Evolutionary conservation across 2,797 vertebrate species (phyloP).

Genomic region (Acanthopagrus latus): DNA sequence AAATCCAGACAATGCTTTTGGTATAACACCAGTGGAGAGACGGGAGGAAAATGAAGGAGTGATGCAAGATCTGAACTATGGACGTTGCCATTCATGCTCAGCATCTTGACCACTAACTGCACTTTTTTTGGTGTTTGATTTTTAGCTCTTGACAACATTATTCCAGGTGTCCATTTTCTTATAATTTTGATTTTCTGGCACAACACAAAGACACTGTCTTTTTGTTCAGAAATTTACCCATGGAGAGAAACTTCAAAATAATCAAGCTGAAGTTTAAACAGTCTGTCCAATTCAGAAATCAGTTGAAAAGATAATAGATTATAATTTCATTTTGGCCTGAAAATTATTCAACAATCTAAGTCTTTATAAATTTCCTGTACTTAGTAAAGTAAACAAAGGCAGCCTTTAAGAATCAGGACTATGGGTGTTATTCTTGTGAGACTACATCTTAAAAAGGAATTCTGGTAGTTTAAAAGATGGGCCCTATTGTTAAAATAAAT

Average conservation of each 20-base stretch:
- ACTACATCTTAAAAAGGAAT: neutral
- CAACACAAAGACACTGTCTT: neutral
- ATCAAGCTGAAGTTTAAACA: neutral
- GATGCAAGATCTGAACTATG: neutral
- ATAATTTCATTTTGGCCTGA: neutral
- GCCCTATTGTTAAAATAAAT: no score
- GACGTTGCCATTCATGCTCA: neutral
- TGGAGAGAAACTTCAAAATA: neutral
- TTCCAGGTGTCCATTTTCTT: neutral
- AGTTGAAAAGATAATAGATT: neutral
- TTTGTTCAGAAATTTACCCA: neutral
- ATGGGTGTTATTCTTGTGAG: neutral
- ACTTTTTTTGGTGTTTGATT: constrained; percentile 6
- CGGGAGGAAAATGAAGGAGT: neutral
- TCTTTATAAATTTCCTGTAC: neutral
- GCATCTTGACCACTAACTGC: neutral
- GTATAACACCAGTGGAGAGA: neutral
- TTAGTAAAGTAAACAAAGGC: neutral
- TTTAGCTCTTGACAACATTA: neutral
- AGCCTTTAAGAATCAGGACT: neutral
- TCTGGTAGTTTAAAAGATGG: no score
- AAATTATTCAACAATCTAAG: neutral
- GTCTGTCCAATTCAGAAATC: neutral
- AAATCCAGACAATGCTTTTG: neutral
- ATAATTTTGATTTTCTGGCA: neutral